Evolutionary conservation across 2,888 invertebrate species (phyloP).

Genomic region (Aleiodes testaceus): DNA sequence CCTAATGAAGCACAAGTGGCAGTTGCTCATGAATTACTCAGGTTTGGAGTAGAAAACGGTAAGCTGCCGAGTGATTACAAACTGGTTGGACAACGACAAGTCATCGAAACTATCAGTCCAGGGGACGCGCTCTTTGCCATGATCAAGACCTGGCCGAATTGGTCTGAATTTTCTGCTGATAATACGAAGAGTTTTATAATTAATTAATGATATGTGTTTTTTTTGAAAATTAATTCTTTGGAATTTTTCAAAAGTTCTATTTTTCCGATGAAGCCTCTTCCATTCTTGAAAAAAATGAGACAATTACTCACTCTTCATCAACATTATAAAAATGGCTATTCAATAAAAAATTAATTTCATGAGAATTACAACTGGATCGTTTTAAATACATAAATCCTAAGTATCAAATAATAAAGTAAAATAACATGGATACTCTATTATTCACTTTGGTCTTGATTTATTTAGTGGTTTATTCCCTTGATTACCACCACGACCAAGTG

Average conservation of each 20-base stretch:
- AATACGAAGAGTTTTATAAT: too few species aligned
- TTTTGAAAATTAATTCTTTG: too few species aligned
- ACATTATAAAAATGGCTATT: too few species aligned
- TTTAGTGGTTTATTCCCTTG: constrained; percentile 67
- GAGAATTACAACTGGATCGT: too few species aligned
- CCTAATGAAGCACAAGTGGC: constrained; percentile 27
- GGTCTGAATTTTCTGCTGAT: not conserved
- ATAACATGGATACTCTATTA: not conserved
- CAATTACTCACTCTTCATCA: too few species aligned
- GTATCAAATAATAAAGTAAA: too few species aligned
- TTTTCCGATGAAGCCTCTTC: too few species aligned
- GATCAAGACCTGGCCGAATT: constrained; percentile 37
- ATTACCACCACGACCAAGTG: constrained; percentile 74
- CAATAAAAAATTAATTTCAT: too few species aligned
- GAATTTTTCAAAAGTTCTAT: too few species aligned
- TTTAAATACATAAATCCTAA: too few species aligned
- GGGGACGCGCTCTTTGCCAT: constrained; percentile 34
- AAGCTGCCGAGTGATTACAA: constrained; percentile 35
- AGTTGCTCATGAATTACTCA: constrained; percentile 35
- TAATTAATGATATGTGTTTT: too few species aligned
- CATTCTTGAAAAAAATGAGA: too few species aligned
- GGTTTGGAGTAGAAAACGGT: constrained; percentile 24
- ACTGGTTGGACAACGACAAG: constrained; percentile 56
- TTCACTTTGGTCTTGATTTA: constrained; percentile 63
- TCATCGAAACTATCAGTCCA: constrained; percentile 42